Conservation (phyloP, 2,797 vertebrate species). For the Epinephelus awoara region DNA sequence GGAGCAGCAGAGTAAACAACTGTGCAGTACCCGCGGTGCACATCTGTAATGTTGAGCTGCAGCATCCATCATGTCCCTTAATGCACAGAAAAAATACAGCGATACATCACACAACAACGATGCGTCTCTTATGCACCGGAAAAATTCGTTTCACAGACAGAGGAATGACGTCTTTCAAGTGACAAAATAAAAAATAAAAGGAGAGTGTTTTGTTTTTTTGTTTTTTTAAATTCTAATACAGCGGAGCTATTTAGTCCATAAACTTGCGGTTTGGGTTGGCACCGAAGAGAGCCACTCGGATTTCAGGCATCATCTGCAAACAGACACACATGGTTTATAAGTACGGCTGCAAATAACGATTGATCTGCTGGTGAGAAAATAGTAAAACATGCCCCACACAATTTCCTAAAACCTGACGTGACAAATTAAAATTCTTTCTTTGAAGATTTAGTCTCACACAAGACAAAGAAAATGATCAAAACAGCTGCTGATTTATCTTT, state of each 20-base stretch:
- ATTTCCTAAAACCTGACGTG: not conserved
- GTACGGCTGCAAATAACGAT: not conserved
- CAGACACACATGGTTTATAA: not conserved
- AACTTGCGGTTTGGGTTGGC: conserved; percentile 96
- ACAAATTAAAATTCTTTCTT: not conserved
- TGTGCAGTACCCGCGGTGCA: conserved; percentile 41
- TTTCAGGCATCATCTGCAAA: conserved; percentile 97
- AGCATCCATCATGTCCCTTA: conserved; percentile 49
- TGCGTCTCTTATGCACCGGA: conserved; percentile 59
- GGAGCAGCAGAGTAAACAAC: conserved; percentile 64
- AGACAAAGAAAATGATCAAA: too few species aligned
- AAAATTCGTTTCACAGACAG: conserved; percentile 70
- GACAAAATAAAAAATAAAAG: conserved; percentile 73
- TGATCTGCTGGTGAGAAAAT: too few species aligned
- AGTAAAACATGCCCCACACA: not conserved
- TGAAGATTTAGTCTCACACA: not conserved
- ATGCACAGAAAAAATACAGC: conserved; percentile 75
- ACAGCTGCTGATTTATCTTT: too few species aligned
- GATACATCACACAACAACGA: conserved; percentile 78
- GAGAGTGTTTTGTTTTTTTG: conserved; percentile 23
- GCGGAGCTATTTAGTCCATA: conserved; percentile 87
- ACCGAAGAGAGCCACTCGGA: conserved; percentile 94
- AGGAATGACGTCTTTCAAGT: conserved; percentile 74
- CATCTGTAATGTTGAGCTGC: conserved; percentile 46
- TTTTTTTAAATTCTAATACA: not conserved